Conservation (phyloP, 2,797 vertebrate genomes). For the Bovichtus diacanthus region DNA sequence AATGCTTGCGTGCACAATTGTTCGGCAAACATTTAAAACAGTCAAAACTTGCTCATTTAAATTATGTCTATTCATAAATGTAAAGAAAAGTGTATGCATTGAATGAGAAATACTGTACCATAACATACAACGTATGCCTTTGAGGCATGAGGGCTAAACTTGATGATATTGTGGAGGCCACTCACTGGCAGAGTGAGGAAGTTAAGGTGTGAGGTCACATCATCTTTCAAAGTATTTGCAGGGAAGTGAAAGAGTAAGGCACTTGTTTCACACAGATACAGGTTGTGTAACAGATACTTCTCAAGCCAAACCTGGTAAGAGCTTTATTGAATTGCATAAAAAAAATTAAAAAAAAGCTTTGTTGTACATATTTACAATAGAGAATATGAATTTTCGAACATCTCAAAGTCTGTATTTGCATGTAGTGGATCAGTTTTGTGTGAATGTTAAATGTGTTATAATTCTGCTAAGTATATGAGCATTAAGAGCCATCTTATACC, state of each 20-base stretch:
- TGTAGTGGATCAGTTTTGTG: not conserved
- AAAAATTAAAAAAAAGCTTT: not conserved
- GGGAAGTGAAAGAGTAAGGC: constrained; percentile 44
- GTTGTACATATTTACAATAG: not conserved
- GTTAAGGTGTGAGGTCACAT: constrained; percentile 48
- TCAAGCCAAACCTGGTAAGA: constrained; percentile 48
- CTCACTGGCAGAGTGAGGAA: constrained; percentile 46
- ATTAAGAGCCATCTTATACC: too few relatives aligned
- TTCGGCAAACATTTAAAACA: constrained; percentile 7
- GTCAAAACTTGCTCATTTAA: not conserved
- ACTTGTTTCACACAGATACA: constrained; percentile 11
- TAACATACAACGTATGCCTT: not conserved
- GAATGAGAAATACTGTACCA: not conserved
- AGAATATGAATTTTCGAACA: not conserved
- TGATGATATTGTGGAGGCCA: not conserved
- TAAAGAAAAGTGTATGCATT: not conserved
- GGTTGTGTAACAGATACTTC: constrained; percentile 24
- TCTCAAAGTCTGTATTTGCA: not conserved
- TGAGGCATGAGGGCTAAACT: not conserved
- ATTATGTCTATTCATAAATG: not conserved
- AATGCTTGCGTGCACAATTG: not conserved
- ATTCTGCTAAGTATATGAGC: not conserved
- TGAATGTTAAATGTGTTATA: not conserved
- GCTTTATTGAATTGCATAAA: not conserved
- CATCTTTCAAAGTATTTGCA: constrained; percentile 29